These are phyloP conservation scores for Xylota sylvarum DNA, from an alignment of 2,888 invertebrate genomes.

Conservation along the genomic window DNA sequence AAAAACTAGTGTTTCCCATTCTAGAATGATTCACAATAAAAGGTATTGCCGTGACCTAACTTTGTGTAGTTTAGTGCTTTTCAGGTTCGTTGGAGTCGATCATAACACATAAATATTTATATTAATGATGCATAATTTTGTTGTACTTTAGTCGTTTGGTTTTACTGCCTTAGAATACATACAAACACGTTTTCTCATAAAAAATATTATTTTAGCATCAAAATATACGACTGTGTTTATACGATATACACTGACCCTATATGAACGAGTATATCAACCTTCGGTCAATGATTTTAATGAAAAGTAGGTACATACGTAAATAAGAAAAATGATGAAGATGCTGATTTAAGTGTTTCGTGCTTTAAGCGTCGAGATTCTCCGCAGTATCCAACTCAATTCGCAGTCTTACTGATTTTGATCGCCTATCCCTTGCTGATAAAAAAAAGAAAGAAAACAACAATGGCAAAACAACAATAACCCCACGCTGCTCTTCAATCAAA, in stretches of 20 bases:
- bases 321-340: background rate
- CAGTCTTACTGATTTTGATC: constrained; percentile 4
- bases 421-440: background rate
- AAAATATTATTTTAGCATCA: background rate
- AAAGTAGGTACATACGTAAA: background rate
- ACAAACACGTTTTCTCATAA: too few species aligned
- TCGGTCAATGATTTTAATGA: background rate
- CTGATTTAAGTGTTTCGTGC: background rate
- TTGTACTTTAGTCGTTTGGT: too few species aligned
- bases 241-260: background rate
- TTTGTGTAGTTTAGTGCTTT: too few species aligned
- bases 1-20: too few species aligned
- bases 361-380: background rate
- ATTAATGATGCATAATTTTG: too few species aligned
- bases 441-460: background rate
- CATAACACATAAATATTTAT: too few species aligned
- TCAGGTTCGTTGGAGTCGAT: too few species aligned
- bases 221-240: background rate
- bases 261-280: background rate
- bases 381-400: background rate
- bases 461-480: constrained; percentile 12
- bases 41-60: too few species aligned
- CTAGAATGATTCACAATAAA: too few species aligned
- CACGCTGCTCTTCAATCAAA: constrained; percentile 33
- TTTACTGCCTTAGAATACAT: too few species aligned